Evolutionary conservation across 2,113 vertebrate genomes (phyloP).

Genomic region (Sylvicapra grimmia): DNA sequence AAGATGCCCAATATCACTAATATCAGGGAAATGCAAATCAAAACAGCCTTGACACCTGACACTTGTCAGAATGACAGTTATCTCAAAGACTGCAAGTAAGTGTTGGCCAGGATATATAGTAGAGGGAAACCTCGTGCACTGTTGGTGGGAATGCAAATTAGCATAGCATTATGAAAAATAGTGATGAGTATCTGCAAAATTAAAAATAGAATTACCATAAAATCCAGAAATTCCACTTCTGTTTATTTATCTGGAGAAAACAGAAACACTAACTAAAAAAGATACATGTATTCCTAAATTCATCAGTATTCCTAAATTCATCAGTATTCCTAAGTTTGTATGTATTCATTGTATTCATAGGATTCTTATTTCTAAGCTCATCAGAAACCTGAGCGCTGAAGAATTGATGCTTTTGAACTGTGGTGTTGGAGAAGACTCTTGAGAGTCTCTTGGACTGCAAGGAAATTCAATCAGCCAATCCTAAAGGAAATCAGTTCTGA

Average conservation of each 20-base stretch:
- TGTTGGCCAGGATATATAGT: not conserved
- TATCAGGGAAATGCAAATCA: not conserved
- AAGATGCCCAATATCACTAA: not conserved
- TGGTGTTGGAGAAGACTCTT: not conserved
- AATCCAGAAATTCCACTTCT: not conserved
- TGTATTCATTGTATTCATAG: not conserved
- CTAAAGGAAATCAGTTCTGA: not conserved
- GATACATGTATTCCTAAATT: not conserved
- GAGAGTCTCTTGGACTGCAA: not conserved
- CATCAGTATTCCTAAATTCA: not conserved
- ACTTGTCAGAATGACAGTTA: not conserved
- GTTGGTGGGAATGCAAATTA: not conserved
- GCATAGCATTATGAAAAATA: not conserved
- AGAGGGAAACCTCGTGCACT: not conserved
- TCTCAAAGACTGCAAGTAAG: not conserved
- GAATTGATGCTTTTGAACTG: not conserved
- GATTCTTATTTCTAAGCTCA: not conserved
- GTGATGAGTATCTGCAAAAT: not conserved
- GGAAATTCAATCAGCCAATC: not conserved
- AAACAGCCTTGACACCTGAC: not conserved
- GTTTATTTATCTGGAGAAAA: not conserved
- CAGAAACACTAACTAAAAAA: not conserved
- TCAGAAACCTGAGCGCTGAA: not conserved
- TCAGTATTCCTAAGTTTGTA: not conserved
- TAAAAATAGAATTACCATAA: not conserved